A percentile compares a stretch with the other conserved stretches of the same genome.
Evolutionary conservation across 2,888 invertebrate genomes (phyloP).

Genomic region (Lysandra bellargus): DNA sequence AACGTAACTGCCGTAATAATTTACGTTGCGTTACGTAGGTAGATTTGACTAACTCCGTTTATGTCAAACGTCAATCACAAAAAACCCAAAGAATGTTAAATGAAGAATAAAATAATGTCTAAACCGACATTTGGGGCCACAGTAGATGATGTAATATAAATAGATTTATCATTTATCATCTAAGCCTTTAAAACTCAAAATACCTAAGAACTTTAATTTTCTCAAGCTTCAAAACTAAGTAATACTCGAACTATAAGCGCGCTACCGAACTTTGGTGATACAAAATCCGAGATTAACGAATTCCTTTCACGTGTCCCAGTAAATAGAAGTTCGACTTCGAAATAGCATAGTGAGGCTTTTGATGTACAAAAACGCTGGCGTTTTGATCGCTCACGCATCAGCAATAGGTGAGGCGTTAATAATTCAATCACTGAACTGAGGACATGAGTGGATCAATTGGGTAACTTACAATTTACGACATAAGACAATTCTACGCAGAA

Average conservation of each 20-base stretch:
- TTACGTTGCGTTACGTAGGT: background rate
- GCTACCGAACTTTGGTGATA: background rate
- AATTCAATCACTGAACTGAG: conserved; percentile 29
- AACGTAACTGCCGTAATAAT: conserved; percentile 29
- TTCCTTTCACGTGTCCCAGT: conserved; percentile 2
- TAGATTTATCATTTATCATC: no score
- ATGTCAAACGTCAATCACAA: no score
- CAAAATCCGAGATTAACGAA: conserved; percentile 17
- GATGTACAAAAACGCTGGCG: conserved; percentile 37
- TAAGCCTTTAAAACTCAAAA: background rate
- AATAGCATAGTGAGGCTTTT: conserved; percentile 33
- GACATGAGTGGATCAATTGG: no score
- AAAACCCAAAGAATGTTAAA: no score
- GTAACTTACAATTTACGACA: no score
- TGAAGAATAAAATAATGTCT: no score
- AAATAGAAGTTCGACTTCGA: conserved; percentile 25
- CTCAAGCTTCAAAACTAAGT: background rate
- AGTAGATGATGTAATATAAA: no score
- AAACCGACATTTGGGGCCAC: no score
- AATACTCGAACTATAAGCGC: background rate
- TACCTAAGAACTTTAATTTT: background rate
- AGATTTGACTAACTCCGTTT: background rate
- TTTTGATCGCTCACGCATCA: conserved; percentile 33
- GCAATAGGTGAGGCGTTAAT: conserved; percentile 34
- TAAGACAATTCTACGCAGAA: no score